phyloP scores from a whole-genome alignment of 1,140 invertebrate genomes.

The Magallana ariakensis region DNA sequence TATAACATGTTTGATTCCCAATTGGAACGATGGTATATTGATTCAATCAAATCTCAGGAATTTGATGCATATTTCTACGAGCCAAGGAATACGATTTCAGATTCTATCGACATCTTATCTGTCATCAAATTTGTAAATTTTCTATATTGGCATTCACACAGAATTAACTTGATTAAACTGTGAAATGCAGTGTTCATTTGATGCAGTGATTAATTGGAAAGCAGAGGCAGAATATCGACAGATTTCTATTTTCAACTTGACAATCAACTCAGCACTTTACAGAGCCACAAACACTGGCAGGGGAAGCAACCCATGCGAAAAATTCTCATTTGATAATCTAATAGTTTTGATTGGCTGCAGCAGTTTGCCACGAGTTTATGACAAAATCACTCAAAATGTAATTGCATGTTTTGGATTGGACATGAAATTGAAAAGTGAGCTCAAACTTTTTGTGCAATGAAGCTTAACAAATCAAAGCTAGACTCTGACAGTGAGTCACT shows the following conservation, averaged over 20 bases:
- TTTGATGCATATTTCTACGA: neutral
- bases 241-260: constrained; percentile 4
- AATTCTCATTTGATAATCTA: neutral
- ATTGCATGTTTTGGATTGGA: neutral
- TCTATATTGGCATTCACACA: neutral
- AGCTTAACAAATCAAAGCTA: neutral
- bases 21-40: no score
- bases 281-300: neutral
- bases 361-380: neutral
- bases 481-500: neutral
- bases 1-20: no score
- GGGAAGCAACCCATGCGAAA: neutral
- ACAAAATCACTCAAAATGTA: neutral
- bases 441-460: neutral
- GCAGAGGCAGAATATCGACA: neutral
- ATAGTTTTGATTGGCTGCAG: constrained; percentile 27
- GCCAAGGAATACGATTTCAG: neutral
- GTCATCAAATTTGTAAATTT: neutral
- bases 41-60: neutral
- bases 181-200: constrained; percentile 26
- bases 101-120: neutral
- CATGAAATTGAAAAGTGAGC: constrained; percentile 20
- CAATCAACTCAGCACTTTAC: neutral
- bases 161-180: constrained; percentile 33
- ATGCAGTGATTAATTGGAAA: constrained; percentile 30